phyloP scores from a whole-genome alignment of 2,113 vertebrate genomes.

The Pleuronectes platessa region DNA sequence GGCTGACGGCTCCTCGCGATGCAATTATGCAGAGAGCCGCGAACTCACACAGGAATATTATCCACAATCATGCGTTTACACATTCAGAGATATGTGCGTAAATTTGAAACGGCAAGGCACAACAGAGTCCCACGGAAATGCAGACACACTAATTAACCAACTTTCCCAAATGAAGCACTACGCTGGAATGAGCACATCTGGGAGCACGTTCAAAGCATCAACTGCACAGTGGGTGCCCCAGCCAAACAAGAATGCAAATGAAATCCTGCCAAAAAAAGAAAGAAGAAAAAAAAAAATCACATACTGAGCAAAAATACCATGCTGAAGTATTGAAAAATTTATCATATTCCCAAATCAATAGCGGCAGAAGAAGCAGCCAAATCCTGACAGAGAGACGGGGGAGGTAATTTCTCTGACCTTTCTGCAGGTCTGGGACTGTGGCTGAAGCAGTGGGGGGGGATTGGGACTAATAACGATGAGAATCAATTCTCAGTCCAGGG shows the following conservation, averaged over 20 bases:
- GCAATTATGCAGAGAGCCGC: slow-evolving; percentile 39
- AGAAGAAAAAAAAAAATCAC: neutral
- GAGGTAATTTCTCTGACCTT: slow-evolving; percentile 67
- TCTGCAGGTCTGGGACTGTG: slow-evolving; percentile 59
- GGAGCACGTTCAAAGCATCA: slow-evolving; percentile 66
- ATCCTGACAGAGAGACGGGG: slow-evolving; percentile 35
- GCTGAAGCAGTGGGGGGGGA: slow-evolving; percentile 20
- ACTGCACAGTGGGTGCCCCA: slow-evolving; percentile 45
- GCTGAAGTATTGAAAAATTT: slow-evolving; percentile 32
- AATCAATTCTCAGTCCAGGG: slow-evolving; percentile 64
- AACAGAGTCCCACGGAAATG: slow-evolving; percentile 38
- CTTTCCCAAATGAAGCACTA: slow-evolving; percentile 71
- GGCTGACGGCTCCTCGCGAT: slow-evolving; percentile 37
- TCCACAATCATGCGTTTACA: slow-evolving; percentile 38
- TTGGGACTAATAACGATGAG: slow-evolving; percentile 57
- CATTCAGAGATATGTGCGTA: slow-evolving; percentile 19
- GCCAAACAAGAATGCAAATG: slow-evolving; percentile 62
- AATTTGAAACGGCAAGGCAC: slow-evolving; percentile 25
- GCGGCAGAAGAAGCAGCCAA: slow-evolving; percentile 8
- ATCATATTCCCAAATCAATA: slow-evolving; percentile 57
- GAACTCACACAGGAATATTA: slow-evolving; percentile 8
- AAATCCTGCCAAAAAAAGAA: slow-evolving; percentile 42
- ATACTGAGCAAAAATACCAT: slow-evolving; percentile 25
- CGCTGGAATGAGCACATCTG: slow-evolving; percentile 71
- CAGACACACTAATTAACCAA: slow-evolving; percentile 74